phyloP scores from a whole-genome alignment of 2,888 invertebrate species.

The Lithodes maja region DNA sequence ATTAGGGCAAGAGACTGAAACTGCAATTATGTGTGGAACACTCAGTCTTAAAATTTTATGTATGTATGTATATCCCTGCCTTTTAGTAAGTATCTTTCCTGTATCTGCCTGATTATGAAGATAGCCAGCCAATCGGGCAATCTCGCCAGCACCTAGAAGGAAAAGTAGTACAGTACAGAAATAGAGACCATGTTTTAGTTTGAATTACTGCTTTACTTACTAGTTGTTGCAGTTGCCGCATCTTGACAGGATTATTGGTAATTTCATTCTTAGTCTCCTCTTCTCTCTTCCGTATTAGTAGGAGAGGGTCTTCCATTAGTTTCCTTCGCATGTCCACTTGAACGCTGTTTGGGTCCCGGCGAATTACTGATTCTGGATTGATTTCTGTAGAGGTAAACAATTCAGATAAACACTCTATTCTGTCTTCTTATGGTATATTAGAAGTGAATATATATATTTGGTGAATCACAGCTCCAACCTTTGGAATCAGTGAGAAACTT shows the following conservation, averaged over 20 bases:
- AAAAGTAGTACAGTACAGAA: too few relatives aligned
- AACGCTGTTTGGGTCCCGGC: slow-evolving; percentile 40
- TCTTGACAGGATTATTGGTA: slow-evolving; percentile 92
- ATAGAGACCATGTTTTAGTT: too few relatives aligned
- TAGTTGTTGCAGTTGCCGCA: slow-evolving; percentile 88
- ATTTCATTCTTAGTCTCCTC: slow-evolving; percentile 89
- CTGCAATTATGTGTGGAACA: too few relatives aligned
- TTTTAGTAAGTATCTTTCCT: too few relatives aligned
- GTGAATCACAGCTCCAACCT: too few relatives aligned
- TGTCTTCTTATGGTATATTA: too few relatives aligned
- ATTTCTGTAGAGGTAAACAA: slow-evolving; percentile 48
- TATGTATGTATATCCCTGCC: neutral
- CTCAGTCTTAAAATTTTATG: too few relatives aligned
- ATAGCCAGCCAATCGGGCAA: neutral
- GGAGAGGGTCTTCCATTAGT: slow-evolving; percentile 93
- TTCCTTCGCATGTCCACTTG: slow-evolving; percentile 92
- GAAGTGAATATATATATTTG: too few relatives aligned
- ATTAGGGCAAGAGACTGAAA: too few relatives aligned
- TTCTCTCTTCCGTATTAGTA: slow-evolving; percentile 91
- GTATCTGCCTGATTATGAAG: too few relatives aligned
- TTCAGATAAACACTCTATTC: too few relatives aligned
- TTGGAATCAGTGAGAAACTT: too few relatives aligned
- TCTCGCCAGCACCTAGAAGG: neutral
- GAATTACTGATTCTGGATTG: slow-evolving; percentile 64
- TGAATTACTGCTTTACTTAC: slow-evolving; percentile 74